Evolutionary conservation across 2,888 invertebrate genomes (phyloP), one percentile per base, ranked within the genome.

Genomic region (Cantharis nigra): DNA sequence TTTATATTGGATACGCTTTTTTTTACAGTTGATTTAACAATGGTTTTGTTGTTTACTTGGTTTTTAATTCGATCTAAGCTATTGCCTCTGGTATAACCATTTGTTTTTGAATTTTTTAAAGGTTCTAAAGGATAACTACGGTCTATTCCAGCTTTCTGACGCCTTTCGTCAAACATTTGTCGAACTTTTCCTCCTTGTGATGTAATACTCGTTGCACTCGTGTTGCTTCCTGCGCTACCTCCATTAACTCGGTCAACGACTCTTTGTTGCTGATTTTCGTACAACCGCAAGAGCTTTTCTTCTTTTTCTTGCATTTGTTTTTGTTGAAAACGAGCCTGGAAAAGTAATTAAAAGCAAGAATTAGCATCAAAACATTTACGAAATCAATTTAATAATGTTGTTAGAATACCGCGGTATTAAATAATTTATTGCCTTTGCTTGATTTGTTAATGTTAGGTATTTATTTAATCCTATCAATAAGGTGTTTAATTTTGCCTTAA

Each of bases 101-200:
- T 78, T 18, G 78, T 81, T 28, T 79, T 82, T 84, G 85, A 83
- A 89, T 89, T 83, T 80, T 91, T 91, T 74, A 96, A 91, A 0
- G 96, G 96, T 84, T 95, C 94, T 1, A 96, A 89, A 0, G 95
- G 96, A 87, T 95, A 94, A 85, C 95, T 95, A 83, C 94, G 93
- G 88, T 96, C 96, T 80, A 95, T 93, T 49, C 95, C 95, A 3
- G 92, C 93, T 76, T 91, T 91, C 82, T 94, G 94, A 63, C 95
- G 91, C 26, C 95, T 91, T 86, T 96, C 96, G 85, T 96, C 95
- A 85, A 96, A 96, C 94, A 96, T 94, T 89, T 96, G 96, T 13
- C 96, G 92, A 28, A 96, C 95, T 75, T 79, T 79, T 64, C 79
- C 79, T 30, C 72, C 71, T 23, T 73, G 72, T 18, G 69, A 62